Evolutionary conservation across 1,140 invertebrate genomes (phyloP), one percentile per base, ranked within the genome.

Genomic region (Drosophila sp.): DNA sequence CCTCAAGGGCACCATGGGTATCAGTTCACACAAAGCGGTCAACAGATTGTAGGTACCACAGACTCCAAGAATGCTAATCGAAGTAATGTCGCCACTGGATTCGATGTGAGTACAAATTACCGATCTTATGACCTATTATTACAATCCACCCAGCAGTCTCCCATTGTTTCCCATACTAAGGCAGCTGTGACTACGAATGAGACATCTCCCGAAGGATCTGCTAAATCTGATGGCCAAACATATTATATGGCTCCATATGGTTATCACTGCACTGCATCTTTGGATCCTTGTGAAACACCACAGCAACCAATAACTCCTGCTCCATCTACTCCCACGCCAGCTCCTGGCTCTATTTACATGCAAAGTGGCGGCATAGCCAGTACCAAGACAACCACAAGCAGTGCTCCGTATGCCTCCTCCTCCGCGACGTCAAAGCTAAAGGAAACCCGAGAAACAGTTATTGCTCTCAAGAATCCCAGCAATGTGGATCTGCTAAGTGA

Each of bases 401-500:
- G 72, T 27, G 70, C 76, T 11, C 83, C 79, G 0, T 91, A 91
- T 60, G 77, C 90, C n/a, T 83, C 69, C 35, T 89, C 66, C 35
- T 80, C 83, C 0, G 64, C 68, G 7, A n/a, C 73, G 8, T 11
- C 33, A n/a, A 74, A 70, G 40, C 11, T 50, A 6, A 70, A 65
- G 63, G 68, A 73, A 0, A 69, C 73, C 23, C n/a, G 30, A 0
- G 33, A 63, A 32, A 5, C 32, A 3, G 17, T 35, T 17, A 17
- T 17, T 11, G 8, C 32, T 11, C 58, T 69, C 3, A 79, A 76
- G 40, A 8, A 10, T 6, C 60, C 93, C 93, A 89, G 94, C 91
- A 95, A 96, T 75, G 94, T 97, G 35, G 96, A 97, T 92, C 92
- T 97, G 35, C 90, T 97, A 1, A 95, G 96, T 1, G 96, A 95